These are phyloP conservation scores for Ostrea edulis DNA, from an alignment of 1,140 invertebrate species.

Conservation along the genomic window DNA sequence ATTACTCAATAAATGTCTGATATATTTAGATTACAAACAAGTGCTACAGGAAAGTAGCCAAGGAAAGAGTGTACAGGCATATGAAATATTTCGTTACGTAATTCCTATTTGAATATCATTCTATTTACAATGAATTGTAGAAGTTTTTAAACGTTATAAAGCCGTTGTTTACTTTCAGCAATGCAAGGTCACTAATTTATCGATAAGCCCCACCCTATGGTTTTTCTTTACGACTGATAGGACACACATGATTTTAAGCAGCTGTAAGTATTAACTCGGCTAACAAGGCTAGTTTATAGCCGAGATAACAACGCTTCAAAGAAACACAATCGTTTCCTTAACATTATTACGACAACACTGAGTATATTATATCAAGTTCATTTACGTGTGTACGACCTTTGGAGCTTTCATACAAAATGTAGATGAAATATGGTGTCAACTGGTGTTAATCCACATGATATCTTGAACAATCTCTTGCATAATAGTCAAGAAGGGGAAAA, in stretches of 20 bases:
- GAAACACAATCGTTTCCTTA: not conserved
- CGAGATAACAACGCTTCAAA: not conserved
- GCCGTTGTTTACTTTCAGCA: not conserved
- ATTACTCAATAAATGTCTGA: conserved; percentile 1
- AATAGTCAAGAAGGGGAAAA: too few relatives aligned
- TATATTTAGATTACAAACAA: not conserved
- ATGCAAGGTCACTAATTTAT: not conserved
- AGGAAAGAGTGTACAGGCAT: not conserved
- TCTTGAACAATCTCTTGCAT: too few relatives aligned
- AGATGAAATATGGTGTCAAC: too few relatives aligned
- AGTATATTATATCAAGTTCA: too few relatives aligned
- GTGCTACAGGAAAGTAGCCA: not conserved
- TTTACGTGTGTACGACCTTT: too few relatives aligned
- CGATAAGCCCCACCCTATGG: not conserved
- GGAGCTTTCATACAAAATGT: too few relatives aligned
- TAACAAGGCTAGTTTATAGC: not conserved
- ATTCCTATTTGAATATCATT: not conserved
- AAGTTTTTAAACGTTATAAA: not conserved
- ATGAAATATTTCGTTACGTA: not conserved
- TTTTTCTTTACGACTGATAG: not conserved
- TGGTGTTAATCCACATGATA: too few relatives aligned
- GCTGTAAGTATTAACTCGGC: not conserved
- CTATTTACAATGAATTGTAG: not conserved
- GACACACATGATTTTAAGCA: not conserved
- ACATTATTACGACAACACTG: too few relatives aligned